Conservation (phyloP, 2,888 invertebrate species). For the Blastobasis lacticolella region DNA sequence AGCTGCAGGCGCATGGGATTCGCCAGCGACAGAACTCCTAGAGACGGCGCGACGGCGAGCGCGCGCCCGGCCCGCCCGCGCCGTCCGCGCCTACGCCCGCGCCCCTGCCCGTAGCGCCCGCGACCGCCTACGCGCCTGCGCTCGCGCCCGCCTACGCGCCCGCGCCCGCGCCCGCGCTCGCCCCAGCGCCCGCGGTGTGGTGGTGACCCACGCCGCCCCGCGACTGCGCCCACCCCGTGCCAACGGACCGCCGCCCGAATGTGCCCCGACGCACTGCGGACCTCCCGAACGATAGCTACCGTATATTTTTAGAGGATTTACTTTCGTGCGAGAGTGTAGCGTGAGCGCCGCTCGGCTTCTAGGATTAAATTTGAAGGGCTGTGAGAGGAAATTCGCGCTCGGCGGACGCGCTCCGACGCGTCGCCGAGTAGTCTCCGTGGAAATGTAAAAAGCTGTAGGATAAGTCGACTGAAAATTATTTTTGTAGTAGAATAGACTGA, state of each 20-base stretch:
- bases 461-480: slow-evolving; percentile 73
- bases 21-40: slow-evolving; percentile 78
- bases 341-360: slow-evolving; percentile 20
- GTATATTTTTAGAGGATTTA: too few relatives aligned
- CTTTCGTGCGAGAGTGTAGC: too few relatives aligned
- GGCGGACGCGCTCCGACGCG: slow-evolving; percentile 29
- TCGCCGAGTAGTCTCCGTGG: slow-evolving; percentile 37
- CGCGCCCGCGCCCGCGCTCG: not conserved
- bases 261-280: slow-evolving; percentile 8
- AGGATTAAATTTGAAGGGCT: slow-evolving; percentile 34
- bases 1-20: slow-evolving; percentile 83
- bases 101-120: slow-evolving; percentile 89
- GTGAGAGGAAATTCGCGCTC: slow-evolving; percentile 31
- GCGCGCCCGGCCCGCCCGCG: slow-evolving; percentile 27
- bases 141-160: not conserved
- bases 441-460: slow-evolving; percentile 57
- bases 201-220: too few relatives aligned
- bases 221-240: too few relatives aligned
- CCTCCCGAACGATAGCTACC: slow-evolving; percentile 4
- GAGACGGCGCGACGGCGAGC: slow-evolving; percentile 56
- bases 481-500: slow-evolving; percentile 74
- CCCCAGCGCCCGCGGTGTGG: not conserved
- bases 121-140: slow-evolving; percentile 63
- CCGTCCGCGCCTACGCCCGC: slow-evolving; percentile 77
- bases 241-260: too few relatives aligned